Evolutionary conservation across 2,113 vertebrate genomes (phyloP).

Genomic region (Melanocharis versteri): DNA sequence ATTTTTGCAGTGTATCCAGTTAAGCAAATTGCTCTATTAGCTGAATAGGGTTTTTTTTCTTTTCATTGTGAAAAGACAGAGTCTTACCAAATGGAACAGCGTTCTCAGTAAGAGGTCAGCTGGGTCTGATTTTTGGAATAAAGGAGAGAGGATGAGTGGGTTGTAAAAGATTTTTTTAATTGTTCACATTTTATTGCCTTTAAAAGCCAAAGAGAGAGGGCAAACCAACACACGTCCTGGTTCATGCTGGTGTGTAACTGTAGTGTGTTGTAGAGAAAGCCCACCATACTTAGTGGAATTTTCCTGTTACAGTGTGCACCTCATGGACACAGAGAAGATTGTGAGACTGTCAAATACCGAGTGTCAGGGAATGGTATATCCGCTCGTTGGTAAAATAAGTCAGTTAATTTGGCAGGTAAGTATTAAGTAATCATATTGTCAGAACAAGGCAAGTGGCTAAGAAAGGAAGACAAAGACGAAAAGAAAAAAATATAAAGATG

Average conservation of each 20-base stretch:
- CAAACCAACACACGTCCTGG: conserved; percentile 20
- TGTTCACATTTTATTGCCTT: conserved; percentile 62
- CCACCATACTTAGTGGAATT: conserved; percentile 40
- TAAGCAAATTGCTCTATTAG: conserved; percentile 63
- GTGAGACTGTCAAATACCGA: conserved; percentile 63
- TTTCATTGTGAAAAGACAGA: conserved; percentile 56
- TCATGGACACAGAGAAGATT: conserved; percentile 65
- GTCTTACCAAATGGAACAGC: neutral
- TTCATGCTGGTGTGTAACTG: conserved; percentile 26
- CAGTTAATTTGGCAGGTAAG: conserved; percentile 82
- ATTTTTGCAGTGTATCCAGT: conserved; percentile 46
- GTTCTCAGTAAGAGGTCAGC: conserved; percentile 57
- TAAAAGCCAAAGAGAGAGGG: conserved; percentile 53
- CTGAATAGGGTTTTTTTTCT: conserved; percentile 36
- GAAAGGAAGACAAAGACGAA: conserved; percentile 71
- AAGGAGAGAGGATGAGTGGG: conserved; percentile 43
- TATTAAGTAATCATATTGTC: conserved; percentile 80
- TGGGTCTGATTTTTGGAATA: conserved; percentile 56
- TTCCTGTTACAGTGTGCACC: neutral
- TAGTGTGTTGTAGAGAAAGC: neutral
- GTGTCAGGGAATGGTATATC: conserved; percentile 72
- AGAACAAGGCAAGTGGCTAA: conserved; percentile 68
- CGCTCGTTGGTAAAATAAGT: conserved; percentile 80
- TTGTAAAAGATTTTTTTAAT: conserved; percentile 63
- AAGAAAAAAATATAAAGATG: conserved; percentile 26